These are phyloP conservation scores for Pyrgilauda ruficollis DNA, from an alignment of 2,113 vertebrate species.

Conservation along the genomic window DNA sequence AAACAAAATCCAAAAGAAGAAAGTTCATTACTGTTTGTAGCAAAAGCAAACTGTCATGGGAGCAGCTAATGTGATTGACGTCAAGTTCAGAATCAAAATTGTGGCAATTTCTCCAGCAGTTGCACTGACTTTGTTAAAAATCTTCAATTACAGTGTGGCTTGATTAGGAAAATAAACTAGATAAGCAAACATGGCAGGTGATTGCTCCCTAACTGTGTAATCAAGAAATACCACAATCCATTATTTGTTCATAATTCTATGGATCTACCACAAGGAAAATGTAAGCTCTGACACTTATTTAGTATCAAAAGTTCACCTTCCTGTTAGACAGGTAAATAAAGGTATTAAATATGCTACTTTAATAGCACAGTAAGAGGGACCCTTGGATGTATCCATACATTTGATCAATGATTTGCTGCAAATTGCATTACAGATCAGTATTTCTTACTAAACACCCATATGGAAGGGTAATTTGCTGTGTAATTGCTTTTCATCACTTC, in stretches of 20 bases:
- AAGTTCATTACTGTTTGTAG: not conserved
- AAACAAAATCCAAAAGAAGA: not conserved
- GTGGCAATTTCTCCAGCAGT: not conserved
- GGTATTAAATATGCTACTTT: not conserved
- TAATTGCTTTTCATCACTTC: not conserved
- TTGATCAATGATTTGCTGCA: constrained; percentile 26
- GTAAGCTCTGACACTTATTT: not conserved
- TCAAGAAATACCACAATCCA: not conserved
- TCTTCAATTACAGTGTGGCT: not conserved
- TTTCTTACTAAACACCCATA: not conserved
- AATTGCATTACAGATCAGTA: not conserved
- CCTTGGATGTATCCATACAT: not conserved
- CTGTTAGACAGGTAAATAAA: not conserved
- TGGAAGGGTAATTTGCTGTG: not conserved
- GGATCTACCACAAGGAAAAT: not conserved
- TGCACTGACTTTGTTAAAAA: not conserved
- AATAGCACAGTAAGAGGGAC: not conserved
- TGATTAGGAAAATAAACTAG: not conserved
- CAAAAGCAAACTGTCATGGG: not conserved
- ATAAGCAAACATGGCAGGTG: not conserved
- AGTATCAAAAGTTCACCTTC: not conserved
- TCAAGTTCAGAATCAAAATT: not conserved
- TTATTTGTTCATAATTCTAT: not conserved
- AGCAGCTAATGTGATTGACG: not conserved
- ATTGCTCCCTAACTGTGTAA: not conserved